These are phyloP conservation scores for Zosterops pallidus DNA, from an alignment of 2,113 vertebrate genomes.

Conservation along the genomic window DNA sequence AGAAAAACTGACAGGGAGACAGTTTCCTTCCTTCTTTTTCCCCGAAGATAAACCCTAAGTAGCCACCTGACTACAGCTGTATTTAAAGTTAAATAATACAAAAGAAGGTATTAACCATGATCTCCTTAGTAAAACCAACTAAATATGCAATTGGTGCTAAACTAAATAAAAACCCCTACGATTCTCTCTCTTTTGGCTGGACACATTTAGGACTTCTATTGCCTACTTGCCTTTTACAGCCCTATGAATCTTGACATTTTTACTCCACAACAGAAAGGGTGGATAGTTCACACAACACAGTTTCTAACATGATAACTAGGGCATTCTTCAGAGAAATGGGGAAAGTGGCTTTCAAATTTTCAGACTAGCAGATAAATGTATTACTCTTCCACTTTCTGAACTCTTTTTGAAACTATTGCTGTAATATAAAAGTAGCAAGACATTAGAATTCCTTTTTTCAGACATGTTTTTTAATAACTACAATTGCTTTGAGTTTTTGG, in stretches of 20 bases:
- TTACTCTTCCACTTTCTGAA: not conserved
- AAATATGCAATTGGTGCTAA: not conserved
- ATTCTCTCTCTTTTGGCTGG: not conserved
- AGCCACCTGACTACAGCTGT: not conserved
- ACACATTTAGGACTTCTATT: not conserved
- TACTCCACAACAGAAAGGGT: not conserved
- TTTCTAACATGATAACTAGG: not conserved
- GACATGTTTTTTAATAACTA: not conserved
- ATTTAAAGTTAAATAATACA: not conserved
- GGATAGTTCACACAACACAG: not conserved
- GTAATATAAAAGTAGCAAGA: not conserved
- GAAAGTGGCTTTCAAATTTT: not conserved
- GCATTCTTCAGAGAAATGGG: not conserved
- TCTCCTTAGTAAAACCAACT: not conserved
- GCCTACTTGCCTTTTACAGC: not conserved
- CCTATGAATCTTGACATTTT: not conserved
- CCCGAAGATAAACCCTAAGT: not conserved
- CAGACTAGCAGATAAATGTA: not conserved
- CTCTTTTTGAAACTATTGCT: not conserved
- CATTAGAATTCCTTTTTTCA: not conserved
- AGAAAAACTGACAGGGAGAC: not conserved
- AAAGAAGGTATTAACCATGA: not conserved
- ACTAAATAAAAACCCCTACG: not conserved
- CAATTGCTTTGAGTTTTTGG: not conserved
- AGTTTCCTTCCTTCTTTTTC: not conserved